Conservation (phyloP, 2,113 vertebrate genomes). For the Vimba vimba region DNA sequence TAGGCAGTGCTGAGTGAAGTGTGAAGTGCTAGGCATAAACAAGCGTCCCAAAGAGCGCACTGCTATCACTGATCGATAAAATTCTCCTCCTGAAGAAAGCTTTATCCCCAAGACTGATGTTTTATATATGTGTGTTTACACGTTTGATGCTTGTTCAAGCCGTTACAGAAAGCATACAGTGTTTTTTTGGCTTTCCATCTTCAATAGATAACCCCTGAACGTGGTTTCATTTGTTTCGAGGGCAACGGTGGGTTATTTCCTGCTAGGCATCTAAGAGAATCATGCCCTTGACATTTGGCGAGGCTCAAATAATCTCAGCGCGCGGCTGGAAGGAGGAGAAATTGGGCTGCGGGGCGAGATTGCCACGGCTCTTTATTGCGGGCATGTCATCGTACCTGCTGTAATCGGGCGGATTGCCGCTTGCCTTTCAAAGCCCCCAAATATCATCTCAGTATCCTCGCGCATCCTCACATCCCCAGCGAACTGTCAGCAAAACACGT, state of each 20-base stretch:
- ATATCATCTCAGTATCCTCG: background rate
- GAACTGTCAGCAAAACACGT: slow-evolving; percentile 14
- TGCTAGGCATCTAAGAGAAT: slow-evolving; percentile 34
- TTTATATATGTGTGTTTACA: background rate
- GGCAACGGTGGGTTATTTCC: slow-evolving; percentile 5
- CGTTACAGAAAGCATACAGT: slow-evolving; percentile 17
- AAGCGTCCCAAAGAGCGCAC: background rate
- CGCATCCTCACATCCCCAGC: background rate
- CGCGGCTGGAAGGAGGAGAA: slow-evolving; percentile 32
- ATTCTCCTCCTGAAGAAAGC: slow-evolving; percentile 2
- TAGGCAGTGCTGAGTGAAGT: background rate
- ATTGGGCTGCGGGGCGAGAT: background rate
- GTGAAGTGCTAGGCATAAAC: background rate
- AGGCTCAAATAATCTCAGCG: slow-evolving; percentile 56
- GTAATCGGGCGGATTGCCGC: slow-evolving; percentile 15
- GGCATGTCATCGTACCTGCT: slow-evolving; percentile 24
- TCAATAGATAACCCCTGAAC: slow-evolving; percentile 26
- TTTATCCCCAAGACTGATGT: background rate
- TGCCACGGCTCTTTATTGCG: background rate
- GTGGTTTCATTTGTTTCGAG: slow-evolving; percentile 36
- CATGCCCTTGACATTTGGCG: slow-evolving; percentile 66
- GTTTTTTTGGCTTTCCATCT: slow-evolving; percentile 11
- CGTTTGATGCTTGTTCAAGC: background rate
- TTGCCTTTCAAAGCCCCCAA: background rate
- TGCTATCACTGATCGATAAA: background rate